Conservation (phyloP, 2,113 vertebrate genomes). For the Pleuronectes platessa region DNA sequence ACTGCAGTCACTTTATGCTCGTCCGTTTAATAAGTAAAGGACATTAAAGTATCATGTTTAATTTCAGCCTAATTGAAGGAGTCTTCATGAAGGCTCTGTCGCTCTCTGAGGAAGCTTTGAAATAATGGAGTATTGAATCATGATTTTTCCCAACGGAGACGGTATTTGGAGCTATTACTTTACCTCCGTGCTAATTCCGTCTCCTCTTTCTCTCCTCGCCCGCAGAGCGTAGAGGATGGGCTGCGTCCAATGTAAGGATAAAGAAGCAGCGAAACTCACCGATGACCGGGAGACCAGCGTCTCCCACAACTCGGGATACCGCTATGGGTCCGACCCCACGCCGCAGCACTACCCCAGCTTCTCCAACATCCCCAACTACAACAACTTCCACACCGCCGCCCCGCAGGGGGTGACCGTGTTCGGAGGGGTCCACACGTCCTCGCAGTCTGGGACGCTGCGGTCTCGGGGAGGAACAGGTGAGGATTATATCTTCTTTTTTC, state of each 20-base stretch:
- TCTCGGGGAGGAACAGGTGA: conserved; percentile 94
- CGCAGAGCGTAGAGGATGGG: conserved; percentile 98
- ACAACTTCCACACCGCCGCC: conserved; percentile 93
- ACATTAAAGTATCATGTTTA: conserved; percentile 56
- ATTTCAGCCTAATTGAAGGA: conserved; percentile 69
- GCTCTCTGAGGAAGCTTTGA: conserved; percentile 66
- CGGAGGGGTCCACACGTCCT: conserved; percentile 96
- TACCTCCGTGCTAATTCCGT: conserved; percentile 44
- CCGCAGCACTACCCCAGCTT: conserved; percentile 98
- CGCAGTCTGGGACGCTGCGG: conserved; percentile 94
- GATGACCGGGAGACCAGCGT: conserved; percentile 95
- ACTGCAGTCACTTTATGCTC: conserved; percentile 30
- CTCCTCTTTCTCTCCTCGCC: conserved; percentile 37
- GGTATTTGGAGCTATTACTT: conserved; percentile 55
- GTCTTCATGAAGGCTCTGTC: conserved; percentile 38
- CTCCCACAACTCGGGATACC: conserved; percentile 94
- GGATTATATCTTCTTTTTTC: neutral
- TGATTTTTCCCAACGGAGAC: conserved; percentile 64
- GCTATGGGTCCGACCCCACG: conserved; percentile 98
- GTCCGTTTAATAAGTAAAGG: conserved; percentile 49
- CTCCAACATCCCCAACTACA: conserved; percentile 98
- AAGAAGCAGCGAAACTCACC: conserved; percentile 99
- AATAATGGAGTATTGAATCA: conserved; percentile 72
- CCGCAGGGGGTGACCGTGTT: conserved; percentile 96
- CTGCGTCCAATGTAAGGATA: conserved; percentile 99